phyloP scores from a whole-genome alignment of 2,113 vertebrate genomes.

The Platycercus adscitus region DNA sequence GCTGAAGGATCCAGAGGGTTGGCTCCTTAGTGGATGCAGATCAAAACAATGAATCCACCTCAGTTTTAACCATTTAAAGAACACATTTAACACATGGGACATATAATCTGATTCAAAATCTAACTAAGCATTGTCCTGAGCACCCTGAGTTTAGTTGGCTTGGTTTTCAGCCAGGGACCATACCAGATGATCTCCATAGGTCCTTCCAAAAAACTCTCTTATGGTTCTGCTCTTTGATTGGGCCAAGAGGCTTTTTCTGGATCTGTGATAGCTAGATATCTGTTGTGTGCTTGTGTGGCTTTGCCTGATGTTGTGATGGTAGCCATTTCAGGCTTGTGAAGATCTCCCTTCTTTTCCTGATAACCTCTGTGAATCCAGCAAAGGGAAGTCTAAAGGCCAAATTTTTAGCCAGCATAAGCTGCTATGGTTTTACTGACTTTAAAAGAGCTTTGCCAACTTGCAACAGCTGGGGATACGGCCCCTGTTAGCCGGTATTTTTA shows the following conservation, averaged over 20 bases:
- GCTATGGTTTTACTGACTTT: neutral
- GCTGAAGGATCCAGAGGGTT: neutral
- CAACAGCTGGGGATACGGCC: neutral
- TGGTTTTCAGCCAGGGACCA: neutral
- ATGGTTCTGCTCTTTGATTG: neutral
- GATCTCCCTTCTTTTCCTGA: neutral
- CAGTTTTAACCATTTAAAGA: neutral
- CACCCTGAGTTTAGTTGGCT: neutral
- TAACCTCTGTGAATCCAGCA: neutral
- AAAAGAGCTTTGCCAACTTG: neutral
- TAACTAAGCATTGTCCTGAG: neutral
- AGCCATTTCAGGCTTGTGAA: neutral
- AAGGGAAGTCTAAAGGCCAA: neutral
- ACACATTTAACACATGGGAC: neutral
- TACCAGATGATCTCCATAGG: neutral
- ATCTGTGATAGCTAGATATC: neutral
- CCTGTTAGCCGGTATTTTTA: neutral
- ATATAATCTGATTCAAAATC: neutral
- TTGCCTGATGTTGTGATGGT: neutral
- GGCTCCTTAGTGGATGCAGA: neutral
- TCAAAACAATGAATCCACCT: neutral
- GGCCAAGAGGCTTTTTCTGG: neutral
- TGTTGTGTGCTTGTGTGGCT: neutral
- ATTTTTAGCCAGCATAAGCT: neutral
- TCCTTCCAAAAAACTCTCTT: neutral